Evolutionary conservation across 2,113 vertebrate genomes (phyloP).

Genomic region (Paradoxurus hermaphroditus): DNA sequence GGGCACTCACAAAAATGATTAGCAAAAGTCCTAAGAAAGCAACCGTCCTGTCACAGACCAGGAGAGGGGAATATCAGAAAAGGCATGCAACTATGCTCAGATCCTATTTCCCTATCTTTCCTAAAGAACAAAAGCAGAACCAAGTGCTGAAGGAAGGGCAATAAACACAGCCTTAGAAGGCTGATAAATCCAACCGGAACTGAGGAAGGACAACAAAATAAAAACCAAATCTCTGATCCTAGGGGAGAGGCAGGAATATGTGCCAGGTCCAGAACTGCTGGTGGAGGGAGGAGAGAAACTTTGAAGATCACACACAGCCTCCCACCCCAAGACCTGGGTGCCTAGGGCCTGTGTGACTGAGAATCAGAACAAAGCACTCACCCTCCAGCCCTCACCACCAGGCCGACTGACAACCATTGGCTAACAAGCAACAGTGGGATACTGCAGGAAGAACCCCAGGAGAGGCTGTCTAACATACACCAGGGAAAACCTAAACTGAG

Average conservation of each 20-base stretch:
- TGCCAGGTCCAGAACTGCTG: background rate
- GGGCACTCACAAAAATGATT: background rate
- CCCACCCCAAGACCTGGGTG: background rate
- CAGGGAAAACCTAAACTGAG: background rate
- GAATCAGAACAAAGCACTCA: background rate
- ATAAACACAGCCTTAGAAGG: background rate
- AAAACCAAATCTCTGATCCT: background rate
- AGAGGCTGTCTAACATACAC: background rate
- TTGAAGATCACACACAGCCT: background rate
- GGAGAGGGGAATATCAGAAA: background rate
- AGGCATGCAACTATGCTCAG: background rate
- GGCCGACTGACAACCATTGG: background rate
- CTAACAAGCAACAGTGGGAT: background rate
- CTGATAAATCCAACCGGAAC: background rate
- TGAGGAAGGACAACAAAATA: background rate
- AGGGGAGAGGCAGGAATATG: background rate
- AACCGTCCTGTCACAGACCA: background rate
- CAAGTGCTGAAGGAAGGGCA: background rate
- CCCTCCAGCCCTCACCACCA: background rate
- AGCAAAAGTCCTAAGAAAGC: background rate
- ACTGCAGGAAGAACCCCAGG: background rate
- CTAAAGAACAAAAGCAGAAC: background rate
- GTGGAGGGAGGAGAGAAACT: background rate
- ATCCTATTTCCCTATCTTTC: background rate
- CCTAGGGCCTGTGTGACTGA: background rate